These are phyloP conservation scores for Charanyca ferruginea DNA, from an alignment of 2,888 invertebrate species.

Conservation along the genomic window DNA sequence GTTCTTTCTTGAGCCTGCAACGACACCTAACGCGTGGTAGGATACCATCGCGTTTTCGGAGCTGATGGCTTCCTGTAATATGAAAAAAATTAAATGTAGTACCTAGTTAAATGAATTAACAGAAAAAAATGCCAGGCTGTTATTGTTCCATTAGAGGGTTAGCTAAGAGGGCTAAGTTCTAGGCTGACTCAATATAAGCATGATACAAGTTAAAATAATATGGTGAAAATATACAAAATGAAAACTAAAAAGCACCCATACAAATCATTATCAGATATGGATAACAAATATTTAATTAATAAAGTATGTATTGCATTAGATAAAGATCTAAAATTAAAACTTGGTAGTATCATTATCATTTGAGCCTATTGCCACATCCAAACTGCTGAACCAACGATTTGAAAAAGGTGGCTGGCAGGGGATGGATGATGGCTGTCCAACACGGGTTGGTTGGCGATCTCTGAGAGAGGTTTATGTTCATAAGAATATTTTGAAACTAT, in stretches of 20 bases:
- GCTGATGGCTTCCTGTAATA: slow-evolving; percentile 85
- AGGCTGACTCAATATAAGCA: too few species aligned
- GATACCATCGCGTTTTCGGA: slow-evolving; percentile 96
- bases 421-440: too few species aligned
- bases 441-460: too few species aligned
- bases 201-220: not conserved
- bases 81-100: not conserved
- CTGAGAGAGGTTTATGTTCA: too few species aligned
- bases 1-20: slow-evolving; percentile 98
- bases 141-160: too few species aligned
- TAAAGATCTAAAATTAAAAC: slow-evolving; percentile 13
- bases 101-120: not conserved
- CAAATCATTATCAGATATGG: slow-evolving; percentile 16
- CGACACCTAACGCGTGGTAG: slow-evolving; percentile 98
- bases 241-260: not conserved
- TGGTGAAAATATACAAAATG: not conserved
- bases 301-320: slow-evolving; percentile 8
- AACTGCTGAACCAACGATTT: too few species aligned
- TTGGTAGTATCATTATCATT: not conserved
- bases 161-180: too few species aligned
- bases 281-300: slow-evolving; percentile 15
- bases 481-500: too few species aligned
- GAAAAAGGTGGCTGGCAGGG: too few species aligned
- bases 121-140: too few species aligned
- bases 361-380: not conserved